Evolutionary conservation across 2,888 invertebrate genomes (phyloP).

Genomic region (Polyommatus iphigenia): DNA sequence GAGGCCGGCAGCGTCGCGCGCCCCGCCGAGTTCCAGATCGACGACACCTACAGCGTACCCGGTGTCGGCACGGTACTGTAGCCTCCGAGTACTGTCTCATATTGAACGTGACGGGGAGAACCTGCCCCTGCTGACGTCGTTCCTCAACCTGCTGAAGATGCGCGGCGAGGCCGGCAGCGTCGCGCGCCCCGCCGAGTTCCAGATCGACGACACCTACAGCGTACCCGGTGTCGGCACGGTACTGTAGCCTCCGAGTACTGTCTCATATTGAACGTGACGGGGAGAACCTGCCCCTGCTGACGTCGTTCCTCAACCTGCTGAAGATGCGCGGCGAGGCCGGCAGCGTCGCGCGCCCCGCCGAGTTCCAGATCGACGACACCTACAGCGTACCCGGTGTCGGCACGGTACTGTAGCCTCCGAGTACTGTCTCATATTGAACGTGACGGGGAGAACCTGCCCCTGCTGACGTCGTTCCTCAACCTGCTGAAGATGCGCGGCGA

Average conservation of each 20-base stretch:
- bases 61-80: conserved; percentile 84
- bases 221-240: conserved; percentile 92
- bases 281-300: conserved; percentile 95
- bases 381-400: conserved; percentile 93
- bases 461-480: conserved; percentile 98
- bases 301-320: conserved; percentile 97
- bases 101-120: conserved; percentile 91
- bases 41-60: conserved; percentile 98
- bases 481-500: conserved; percentile 89
- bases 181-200: conserved; percentile 97
- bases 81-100: background rate
- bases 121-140: conserved; percentile 94
- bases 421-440: conserved; percentile 56
- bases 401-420: conserved; percentile 79
- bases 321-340: conserved; percentile 88
- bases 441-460: conserved; percentile 96
- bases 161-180: conserved; percentile 86
- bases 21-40: conserved; percentile 98
- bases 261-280: conserved; percentile 82
- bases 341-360: conserved; percentile 92
- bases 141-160: conserved; percentile 96
- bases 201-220: conserved; percentile 98
- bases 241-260: background rate
- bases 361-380: conserved; percentile 99
- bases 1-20: conserved; percentile 90